Evolutionary conservation across 2,888 invertebrate species (phyloP), one percentile per base, ranked within the genome.

Genomic region (Drosophila kokeensis): DNA sequence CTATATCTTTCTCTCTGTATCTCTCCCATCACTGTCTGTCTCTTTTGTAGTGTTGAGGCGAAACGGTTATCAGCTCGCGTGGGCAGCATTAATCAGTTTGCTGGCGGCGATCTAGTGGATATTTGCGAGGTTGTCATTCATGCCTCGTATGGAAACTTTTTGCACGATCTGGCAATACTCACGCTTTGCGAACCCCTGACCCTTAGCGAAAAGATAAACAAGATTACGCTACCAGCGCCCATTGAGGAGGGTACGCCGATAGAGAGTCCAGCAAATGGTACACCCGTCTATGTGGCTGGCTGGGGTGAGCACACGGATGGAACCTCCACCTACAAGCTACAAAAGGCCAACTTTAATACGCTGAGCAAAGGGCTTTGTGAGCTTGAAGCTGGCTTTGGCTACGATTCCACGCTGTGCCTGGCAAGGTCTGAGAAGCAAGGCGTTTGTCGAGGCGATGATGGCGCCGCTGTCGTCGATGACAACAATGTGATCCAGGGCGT

Each of bases 391-490:
- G 91, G 91, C 18, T 91, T 75, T 61, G 92, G 92, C 18, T 90
- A 91, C n/a, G 70, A 73, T 0, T 88, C 90, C 0, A 70, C 83
- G 0, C 57, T 92, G 24, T 93, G 93, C 68, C 76, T 93, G 61
- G 40, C 71, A 18, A 90, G 90, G 45, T 64, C 57, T 18, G 81
- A 71, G 27, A 77, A 87, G 8, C 77, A 89, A 69, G 93, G 93
- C 27, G 84, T 90, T 24, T 92, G 92, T 53, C 84, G 85, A 29
- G 93, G 92, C 2, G 93, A 93, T 73, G 89, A 88, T 38, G 93
- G 93, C 10, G 87, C 87, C 10, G 84, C 88, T n/a, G 88, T 91
- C 40, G 84, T 92, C 13, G 81, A 82, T 2, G 90, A 87, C 15
- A 29, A 81, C 0, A 66, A 76, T 0, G 75, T 80, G 59, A 59